A percentile compares a stretch with the other conserved stretches of the same genome.
phyloP scores from a whole-genome alignment of 2,113 vertebrate species.

The Callospermophilus lateralis region DNA sequence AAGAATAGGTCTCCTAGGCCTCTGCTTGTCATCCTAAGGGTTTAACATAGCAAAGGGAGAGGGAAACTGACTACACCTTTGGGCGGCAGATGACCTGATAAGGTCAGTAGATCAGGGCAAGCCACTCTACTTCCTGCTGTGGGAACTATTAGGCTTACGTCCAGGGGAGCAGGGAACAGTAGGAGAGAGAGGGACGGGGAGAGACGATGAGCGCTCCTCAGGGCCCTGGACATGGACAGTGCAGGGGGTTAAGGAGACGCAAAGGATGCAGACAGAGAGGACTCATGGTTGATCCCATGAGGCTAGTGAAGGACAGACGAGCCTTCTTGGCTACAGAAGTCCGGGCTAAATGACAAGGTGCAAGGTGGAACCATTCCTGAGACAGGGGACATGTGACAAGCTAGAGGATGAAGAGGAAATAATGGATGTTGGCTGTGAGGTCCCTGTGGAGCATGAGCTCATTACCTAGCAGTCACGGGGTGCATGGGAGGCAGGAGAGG shows the following conservation, averaged over 20 bases:
- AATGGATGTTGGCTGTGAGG: background rate
- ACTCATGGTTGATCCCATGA: fast-evolving
- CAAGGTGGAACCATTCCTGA: background rate
- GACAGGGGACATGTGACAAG: too few species aligned
- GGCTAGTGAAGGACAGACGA: fast-evolving
- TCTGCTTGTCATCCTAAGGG: too few species aligned
- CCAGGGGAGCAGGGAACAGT: background rate
- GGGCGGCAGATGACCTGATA: fast-evolving
- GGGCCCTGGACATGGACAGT: background rate
- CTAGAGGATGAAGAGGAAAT: background rate
- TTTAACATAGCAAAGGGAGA: too few species aligned
- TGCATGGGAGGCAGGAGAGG: fast-evolving
- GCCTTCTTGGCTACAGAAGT: fast-evolving
- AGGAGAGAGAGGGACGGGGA: background rate
- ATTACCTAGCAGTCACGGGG: too few species aligned
- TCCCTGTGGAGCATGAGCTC: fast-evolving
- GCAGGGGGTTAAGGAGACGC: fast-evolving
- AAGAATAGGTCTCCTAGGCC: fast-evolving
- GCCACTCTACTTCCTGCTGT: too few species aligned
- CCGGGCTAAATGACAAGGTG: too few species aligned
- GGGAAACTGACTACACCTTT: fast-evolving
- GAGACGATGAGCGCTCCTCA: background rate
- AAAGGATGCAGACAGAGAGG: background rate
- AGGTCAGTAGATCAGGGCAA: background rate
- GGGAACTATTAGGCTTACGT: fast-evolving